Evolutionary conservation across 2,797 vertebrate species (phyloP), one percentile per base, ranked within the genome.

Genomic region (Falco concolor): DNA sequence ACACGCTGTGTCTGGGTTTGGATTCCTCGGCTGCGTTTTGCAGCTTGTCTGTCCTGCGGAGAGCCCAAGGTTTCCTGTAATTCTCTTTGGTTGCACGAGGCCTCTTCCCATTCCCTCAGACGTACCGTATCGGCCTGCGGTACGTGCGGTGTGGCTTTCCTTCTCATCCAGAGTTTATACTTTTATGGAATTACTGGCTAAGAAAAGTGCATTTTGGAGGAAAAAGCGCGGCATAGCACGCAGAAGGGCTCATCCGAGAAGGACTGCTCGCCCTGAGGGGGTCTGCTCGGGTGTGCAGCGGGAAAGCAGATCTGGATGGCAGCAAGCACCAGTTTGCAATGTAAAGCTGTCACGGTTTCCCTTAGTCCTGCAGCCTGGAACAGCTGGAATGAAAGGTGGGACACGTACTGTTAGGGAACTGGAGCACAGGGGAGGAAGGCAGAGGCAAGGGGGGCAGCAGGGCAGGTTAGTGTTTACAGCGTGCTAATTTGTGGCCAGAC

Each of bases 101-200:
- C n/a, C 56, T 50, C 44, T 67, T 88, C 40, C 84, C 1, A 0
- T 16, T 80, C 28, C 40, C 21, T 80, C 18, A 83, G 13, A 34
- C 40, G 6, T 23, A 19, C 21, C 0, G 0, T 21, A 7, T 15
- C 19, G 5, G 34, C n/a, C 49, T 20, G 4, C 12, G 0, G 0
- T 68, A 6, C 0, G 0, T 3, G 28, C 5, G 14, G 3, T 23
- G 27, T 60, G 60, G 10, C 38, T 87, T 72, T 22, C 30, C 19
- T 89, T 42, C 49, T 40, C 21, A 2, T 36, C 60, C 1, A 1
- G 40, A 61, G 28, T 69, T 79, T 34, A 11, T 45, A 6, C 73
- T 76, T 38, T 1, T 38, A 53, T 2, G 2, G 40, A 93, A 60
- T 68, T 14, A 7, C 60, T 49, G 47, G 12, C 22, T 77, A 40